phyloP scores from a whole-genome alignment of 2,797 vertebrate genomes.

The Lithobates pipiens region DNA sequence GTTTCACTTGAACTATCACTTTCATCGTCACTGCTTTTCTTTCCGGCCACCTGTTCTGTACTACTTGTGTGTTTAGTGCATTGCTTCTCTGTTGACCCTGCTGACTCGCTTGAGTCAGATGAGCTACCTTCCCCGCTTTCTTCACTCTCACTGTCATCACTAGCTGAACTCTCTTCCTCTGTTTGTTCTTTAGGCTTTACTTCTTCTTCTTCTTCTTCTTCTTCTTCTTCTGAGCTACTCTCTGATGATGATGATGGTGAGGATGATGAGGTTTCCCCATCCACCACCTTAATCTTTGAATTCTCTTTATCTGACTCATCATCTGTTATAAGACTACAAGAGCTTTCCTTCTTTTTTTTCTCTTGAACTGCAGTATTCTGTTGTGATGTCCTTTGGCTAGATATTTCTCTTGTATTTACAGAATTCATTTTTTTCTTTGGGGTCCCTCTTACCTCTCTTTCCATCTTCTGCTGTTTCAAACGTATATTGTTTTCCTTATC shows the following conservation, averaged over 20 bases:
- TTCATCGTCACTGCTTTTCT: constrained; percentile 8
- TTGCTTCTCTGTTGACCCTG: background rate
- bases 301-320: background rate
- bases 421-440: background rate
- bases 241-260: background rate
- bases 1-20: constrained; percentile 22
- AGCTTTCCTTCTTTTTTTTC: background rate
- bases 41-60: background rate
- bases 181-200: background rate
- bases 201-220: constrained; percentile 10
- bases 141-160: constrained; percentile 13
- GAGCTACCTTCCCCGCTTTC: constrained; percentile 11
- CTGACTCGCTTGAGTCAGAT: constrained; percentile 15
- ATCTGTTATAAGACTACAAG: background rate
- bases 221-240: background rate
- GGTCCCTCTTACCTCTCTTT: background rate
- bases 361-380: background rate
- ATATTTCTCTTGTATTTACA: background rate
- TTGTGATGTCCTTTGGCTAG: background rate
- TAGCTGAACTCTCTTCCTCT: background rate
- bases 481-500: background rate
- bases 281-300: background rate
- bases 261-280: background rate
- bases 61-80: background rate
- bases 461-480: background rate